A percentile compares a stretch with the other conserved stretches of the same genome.
phyloP scores from a whole-genome alignment of 2,888 invertebrate genomes.

The Hypomecis atomaria region DNA sequence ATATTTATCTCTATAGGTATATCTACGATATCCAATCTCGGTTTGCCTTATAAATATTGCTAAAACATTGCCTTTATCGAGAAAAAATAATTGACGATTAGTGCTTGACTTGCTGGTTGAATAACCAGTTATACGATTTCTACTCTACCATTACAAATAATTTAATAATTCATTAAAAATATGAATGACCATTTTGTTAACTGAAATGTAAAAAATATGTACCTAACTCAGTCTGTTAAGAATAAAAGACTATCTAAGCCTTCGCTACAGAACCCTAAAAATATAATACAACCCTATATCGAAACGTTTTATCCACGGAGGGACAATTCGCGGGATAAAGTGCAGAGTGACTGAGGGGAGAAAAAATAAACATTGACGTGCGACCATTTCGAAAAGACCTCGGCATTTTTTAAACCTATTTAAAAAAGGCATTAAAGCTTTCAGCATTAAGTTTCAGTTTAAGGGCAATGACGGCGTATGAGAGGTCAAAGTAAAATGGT shows the following conservation, averaged over 20 bases:
- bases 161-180: no score
- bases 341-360: constrained; percentile 73
- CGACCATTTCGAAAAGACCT: constrained; percentile 10
- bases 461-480: background rate
- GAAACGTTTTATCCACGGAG: constrained; percentile 59
- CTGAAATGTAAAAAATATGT: no score
- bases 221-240: no score
- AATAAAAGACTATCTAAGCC: background rate
- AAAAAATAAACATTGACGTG: constrained; percentile 60
- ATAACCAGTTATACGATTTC: no score
- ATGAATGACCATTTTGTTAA: no score
- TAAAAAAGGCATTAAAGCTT: background rate
- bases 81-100: no score
- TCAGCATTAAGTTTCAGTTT: constrained; percentile 2
- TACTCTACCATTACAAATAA: background rate
- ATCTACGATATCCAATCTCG: no score
- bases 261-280: constrained; percentile 53
- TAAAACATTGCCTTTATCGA: no score
- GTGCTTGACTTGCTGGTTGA: no score
- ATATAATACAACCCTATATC: constrained; percentile 54
- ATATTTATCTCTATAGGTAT: no score
- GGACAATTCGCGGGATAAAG: constrained; percentile 75
- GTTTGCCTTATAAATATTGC: no score
- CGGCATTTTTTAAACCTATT: background rate
- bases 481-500: constrained; percentile 15